Base-by-base conservation (phyloP, 2,797 vertebrate species). In the Diceros bicornis region DNA sequence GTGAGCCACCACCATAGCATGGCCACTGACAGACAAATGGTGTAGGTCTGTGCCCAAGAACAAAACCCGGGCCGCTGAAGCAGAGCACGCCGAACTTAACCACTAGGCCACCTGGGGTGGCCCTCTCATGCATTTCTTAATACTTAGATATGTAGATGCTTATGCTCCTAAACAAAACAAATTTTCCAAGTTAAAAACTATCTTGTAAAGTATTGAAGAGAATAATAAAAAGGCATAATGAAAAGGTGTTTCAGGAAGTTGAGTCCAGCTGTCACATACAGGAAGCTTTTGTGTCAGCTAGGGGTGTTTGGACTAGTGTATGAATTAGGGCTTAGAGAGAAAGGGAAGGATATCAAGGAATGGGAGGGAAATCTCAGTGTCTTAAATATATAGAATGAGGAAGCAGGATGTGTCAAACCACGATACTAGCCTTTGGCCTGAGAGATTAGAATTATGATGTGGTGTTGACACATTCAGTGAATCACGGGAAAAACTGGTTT, bases 391-490 rank as follows among this genome's bases (percentile, higher is more conserved):
- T 6, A 90, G 61, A 90, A 37, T 21, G n/a, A 87, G 27, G 72
- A 86, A 92, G 18, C 69, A 32, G 29, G 32, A 89, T 96, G 50
- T 92, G 32, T 92, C 68, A 89, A 78, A 55, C 17, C 50, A 74
- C 82, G 69, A 64, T 21, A 34, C 12, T 41, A n/a, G 4, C 29
- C 32, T 75, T 90, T 44, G 27, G 37, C n/a, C 52, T 41, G 13
- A 75, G 64, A 79, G 37, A 84, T 83, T 74, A 44, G 25, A 72
- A 57, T 29, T 74, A 44, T 7, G 14, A 41, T 20, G 13, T 10
- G 34, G 16, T 88, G 20, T 59, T 96, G 90, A 96, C 57, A 87
- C 62, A 61, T 21, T 52, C 84, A 47, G 0, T 81, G 82, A 97
- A 41, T 82, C 91, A 68, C 4, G 92, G 55, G 86, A 84, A 59